Conservation (phyloP, 2,797 vertebrate species). For the Lateolabrax maculatus region DNA sequence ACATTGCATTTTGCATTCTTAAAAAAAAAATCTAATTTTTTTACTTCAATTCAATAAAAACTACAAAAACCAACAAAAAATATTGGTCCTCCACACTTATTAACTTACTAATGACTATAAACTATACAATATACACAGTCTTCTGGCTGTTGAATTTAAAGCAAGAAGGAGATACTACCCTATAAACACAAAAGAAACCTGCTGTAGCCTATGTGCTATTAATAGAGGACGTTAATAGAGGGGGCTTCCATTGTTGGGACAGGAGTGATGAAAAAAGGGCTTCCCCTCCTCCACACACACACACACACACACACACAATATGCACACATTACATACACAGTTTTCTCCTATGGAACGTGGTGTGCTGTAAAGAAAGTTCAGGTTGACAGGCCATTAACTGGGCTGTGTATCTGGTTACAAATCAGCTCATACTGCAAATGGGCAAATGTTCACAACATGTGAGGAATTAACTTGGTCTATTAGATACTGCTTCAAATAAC, state of each 20-base stretch:
- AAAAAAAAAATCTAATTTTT: not conserved
- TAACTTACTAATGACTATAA: not conserved
- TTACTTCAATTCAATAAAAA: not conserved
- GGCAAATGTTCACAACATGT: constrained; percentile 50
- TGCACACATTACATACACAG: constrained; percentile 21
- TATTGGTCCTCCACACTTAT: not conserved
- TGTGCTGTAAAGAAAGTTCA: constrained; percentile 66
- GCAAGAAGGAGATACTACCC: constrained; percentile 11
- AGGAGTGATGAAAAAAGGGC: constrained; percentile 38
- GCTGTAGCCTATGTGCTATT: constrained; percentile 45
- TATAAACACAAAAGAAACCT: constrained; percentile 37
- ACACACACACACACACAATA: constrained; percentile 14
- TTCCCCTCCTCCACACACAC: constrained; percentile 45
- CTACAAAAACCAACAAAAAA: not conserved
- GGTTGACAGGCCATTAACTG: constrained; percentile 70
- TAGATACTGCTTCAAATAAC: constrained; percentile 35
- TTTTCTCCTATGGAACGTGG: constrained; percentile 29
- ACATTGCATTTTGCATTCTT: not conserved
- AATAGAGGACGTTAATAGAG: constrained; percentile 40
- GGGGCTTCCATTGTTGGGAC: constrained; percentile 28
- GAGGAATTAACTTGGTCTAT: constrained; percentile 30
- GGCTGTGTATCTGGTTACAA: constrained; percentile 61
- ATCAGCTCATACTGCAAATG: constrained; percentile 58
- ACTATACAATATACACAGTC: not conserved
- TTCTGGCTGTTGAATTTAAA: not conserved